Base-by-base conservation (phyloP, 2,113 vertebrate species). In the Carollia perspicillata region DNA sequence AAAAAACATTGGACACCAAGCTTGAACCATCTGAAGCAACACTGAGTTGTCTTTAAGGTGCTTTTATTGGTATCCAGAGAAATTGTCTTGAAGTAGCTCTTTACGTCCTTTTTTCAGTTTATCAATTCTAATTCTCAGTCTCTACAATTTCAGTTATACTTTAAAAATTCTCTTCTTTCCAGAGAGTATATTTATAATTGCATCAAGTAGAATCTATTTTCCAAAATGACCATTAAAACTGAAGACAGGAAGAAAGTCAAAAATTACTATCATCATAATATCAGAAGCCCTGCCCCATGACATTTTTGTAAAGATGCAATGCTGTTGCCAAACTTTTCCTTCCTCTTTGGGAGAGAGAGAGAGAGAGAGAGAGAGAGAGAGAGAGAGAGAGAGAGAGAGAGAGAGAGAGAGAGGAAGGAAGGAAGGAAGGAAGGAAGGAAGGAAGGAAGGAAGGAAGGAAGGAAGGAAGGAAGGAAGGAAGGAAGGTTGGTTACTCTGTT, bases 111-210 rank as follows among this genome's bases (percentile, higher is more conserved):
- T 89, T 92, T 85, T 65, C 53, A 96, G 47, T 79, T 80, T 88
- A 84, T 71, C 83, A 79, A 18, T 90, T 93, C 92, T 92, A 93
- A 92, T 17, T 55, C 49, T n/a, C 17, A 89, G 35, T 28, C 35
- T 85, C 47, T 66, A 63, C 5, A 53, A 8, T 68, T 78, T 84
- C 40, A 92, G 49, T 18, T 58, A 30, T 69, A 84, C 37, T 65
- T 93, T 87, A 84, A 72, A 81, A 58, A 69, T 40, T 44, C 6
- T 0, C 8, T 7, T 79, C 37, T 93, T 89, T 66, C 17, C 33
- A 86, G 58, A 81, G 28, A 80, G n/a, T 28, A 42, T 63, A 51
- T 93, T 93, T 68, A 75, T 84, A 71, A 89, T 51, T 89, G 30
- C 8, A 16, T 35, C 3, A 71, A 26, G 47, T 87, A 5, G 53